Conservation (phyloP, 1,140 invertebrate species). For the Ceratitis capitata region DNA sequence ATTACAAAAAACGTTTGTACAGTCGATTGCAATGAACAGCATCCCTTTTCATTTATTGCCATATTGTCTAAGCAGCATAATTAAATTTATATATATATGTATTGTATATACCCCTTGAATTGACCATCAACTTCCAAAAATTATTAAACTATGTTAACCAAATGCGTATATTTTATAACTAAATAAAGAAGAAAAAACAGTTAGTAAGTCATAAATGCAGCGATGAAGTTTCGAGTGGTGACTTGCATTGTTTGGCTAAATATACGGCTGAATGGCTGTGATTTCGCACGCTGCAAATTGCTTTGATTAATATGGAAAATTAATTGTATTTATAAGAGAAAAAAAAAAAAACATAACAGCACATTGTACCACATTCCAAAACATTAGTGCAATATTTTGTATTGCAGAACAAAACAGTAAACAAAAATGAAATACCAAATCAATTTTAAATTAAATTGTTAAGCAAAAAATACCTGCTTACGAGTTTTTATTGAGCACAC, state of each 20-base stretch:
- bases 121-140: not conserved
- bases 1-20: too few relatives aligned
- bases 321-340: not conserved
- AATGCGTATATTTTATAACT: not conserved
- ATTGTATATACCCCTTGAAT: too few relatives aligned
- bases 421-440: not conserved
- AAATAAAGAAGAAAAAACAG: not conserved
- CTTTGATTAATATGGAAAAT: not conserved
- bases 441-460: not conserved
- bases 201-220: not conserved
- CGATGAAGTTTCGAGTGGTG: not conserved
- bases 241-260: conserved; percentile 10
- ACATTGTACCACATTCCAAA: not conserved
- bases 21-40: too few relatives aligned
- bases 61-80: too few relatives aligned
- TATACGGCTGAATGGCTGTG: conserved; percentile 11
- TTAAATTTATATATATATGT: too few relatives aligned
- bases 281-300: not conserved
- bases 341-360: not conserved
- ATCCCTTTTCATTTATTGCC: too few relatives aligned
- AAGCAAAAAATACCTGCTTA: conserved; percentile 38
- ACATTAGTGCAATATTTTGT: not conserved
- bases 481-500: not conserved
- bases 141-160: not conserved
- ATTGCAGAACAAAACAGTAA: not conserved